Base-by-base conservation (phyloP, 2,113 vertebrate genomes). In the Asarcornis scutulata region DNA sequence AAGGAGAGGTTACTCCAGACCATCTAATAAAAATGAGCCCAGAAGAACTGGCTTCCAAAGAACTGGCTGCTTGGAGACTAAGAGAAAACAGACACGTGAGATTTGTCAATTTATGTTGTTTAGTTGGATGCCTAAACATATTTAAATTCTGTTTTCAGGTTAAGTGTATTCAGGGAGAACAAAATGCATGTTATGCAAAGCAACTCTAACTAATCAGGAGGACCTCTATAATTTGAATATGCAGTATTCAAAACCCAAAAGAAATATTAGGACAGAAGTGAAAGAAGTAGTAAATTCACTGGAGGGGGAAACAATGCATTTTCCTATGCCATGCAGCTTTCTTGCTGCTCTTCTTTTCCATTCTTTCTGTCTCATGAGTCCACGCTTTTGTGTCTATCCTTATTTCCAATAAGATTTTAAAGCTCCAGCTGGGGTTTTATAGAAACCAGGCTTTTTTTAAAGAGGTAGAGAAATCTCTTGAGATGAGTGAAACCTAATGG, bases 61-160 rank as follows among this genome's bases (percentile, higher is more conserved):
- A 99, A 91, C 95, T 99, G 95, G 99, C 99, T 96, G 99, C 99
- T 60, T 99, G 99, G 99, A 98, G 99, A 97, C 98, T 98, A 96
- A 98, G 99, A 96, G 99, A 99, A 97, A 99, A 99, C 95, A 98
- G 99, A 98, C 99, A 99, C 27, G 99, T 99, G 97, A 99, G 98
- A 96, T 80, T 94, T 84, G 56, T 84, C 38, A 69, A 11, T 3
- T 85, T 48, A 2, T 0, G 0, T 55, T 82, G 55, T 82, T 77
- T 63, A 73, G 32, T 82, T 81, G 50, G 16, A 17, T 68, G 14
- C 48, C 38, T 68, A 55, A 52, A 17, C 15, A 6, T 42, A 17
- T 75, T n/a, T 91, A 91, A 63, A 4, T 82, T 81, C 15, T 75
- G 7, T 63, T 86, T 91, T 31, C 59, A 62, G 29, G 14, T 93